Base-by-base conservation (phyloP, 2,888 invertebrate genomes). In the Gisinianus flammeolus region DNA sequence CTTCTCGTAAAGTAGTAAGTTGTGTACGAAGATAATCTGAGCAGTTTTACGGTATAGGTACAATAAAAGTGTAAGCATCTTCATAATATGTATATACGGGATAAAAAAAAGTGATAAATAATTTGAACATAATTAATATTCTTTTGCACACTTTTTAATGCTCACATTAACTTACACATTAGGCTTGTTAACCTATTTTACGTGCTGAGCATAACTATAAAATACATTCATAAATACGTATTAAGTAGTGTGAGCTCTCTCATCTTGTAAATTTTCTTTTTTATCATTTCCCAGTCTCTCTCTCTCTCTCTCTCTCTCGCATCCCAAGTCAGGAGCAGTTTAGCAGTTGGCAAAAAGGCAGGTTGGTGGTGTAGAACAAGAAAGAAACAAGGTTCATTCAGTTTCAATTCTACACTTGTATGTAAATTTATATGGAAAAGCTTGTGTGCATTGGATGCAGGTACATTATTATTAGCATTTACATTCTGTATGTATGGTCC, bases 171-270 rank as follows among this genome's bases (percentile, higher is more conserved):
- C 12, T 8, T 12, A 35, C 12, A 12, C 5, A 35, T 35, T 35
- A 35, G 35, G 12, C 35, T 62, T 62, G 62, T 62, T 62, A 62
- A 62, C 62, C 62, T 24, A 62, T 22, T 62, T 62, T 62, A 62
- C 62, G 62, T 62, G 62, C 10, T 3, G 2, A 24, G 62, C 2
- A n/a, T 56, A 56, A 35, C 12, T 8, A 35, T 35, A 35, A 22
- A 62, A 22, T 24, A 22, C 19, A 62, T 5, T 10, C 12, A 62
- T 24, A 62, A 3, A 62, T 24, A 62, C 24, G 6, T 24, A 24
- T 4, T 62, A 19, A 24, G 12, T 62, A 22, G 62, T 26, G 1
- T 62, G 6, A 6, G 8, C 8, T 62, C 24, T 22, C 10, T 6
- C 22, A 22, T 22, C 24, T 62, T 26, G 3, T 62, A 24, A 22